Evolutionary conservation across 2,888 invertebrate species (phyloP), one percentile per base, ranked within the genome.

Genomic region (Molorchus minor): DNA sequence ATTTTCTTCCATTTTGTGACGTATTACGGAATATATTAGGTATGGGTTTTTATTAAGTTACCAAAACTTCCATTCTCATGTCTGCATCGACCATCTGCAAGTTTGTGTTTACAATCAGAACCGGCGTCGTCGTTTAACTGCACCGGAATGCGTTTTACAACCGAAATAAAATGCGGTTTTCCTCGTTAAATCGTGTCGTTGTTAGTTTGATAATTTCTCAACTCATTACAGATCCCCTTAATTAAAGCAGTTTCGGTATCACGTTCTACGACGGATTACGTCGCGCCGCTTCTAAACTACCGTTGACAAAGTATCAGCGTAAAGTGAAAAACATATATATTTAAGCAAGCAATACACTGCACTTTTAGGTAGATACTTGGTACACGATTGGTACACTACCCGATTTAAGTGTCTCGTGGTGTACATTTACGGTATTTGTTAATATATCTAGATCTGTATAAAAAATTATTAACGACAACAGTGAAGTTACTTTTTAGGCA

Each of bases 291-390:
- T 41, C 51, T 20, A 40, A 30, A 52, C 51, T 41, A 25, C 16
- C 41, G 40, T 52, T 40, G 51, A 41, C 51, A 52, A 41, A 52
- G 51, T 52, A 29, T 36, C 29, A n/a, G n/a, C n/a, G n/a, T n/a
- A n/a, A n/a, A n/a, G n/a, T n/a, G n/a, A n/a, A n/a, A n/a, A n/a
- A n/a, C n/a, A n/a, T n/a, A n/a, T n/a, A n/a, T n/a, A n/a, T n/a
- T n/a, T n/a, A n/a, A n/a, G n/a, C n/a, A n/a, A n/a, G n/a, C n/a
- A n/a, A n/a, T n/a, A n/a, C n/a, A n/a, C n/a, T n/a, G n/a, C n/a
- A n/a, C n/a, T n/a, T n/a, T n/a, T n/a, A n/a, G n/a, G n/a, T n/a
- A n/a, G n/a, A n/a, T n/a, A n/a, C n/a, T n/a, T n/a, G n/a, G n/a
- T n/a, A n/a, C n/a, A n/a, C n/a, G n/a, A n/a, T n/a, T n/a, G n/a